Conservation (phyloP, 2,888 invertebrate genomes). For the Crioceris asparagi region DNA sequence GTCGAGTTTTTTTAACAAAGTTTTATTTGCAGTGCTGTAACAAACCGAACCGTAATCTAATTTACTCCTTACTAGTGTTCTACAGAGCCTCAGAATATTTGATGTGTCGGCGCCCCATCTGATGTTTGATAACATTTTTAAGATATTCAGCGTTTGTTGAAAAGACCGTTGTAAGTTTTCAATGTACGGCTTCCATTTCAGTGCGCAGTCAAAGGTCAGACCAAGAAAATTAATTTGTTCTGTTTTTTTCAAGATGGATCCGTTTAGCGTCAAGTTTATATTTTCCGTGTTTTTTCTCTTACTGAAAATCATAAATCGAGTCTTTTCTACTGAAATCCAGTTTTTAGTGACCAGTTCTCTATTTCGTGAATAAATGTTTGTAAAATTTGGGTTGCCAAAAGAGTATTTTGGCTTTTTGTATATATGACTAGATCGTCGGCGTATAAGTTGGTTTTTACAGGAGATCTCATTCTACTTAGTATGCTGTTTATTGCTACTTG, state of each 20-base stretch:
- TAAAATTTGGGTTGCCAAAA: background rate
- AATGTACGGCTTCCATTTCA: constrained; percentile 3
- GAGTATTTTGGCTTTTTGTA: too few relatives aligned
- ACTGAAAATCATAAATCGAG: background rate
- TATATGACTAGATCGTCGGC: too few relatives aligned
- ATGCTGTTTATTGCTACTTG: background rate
- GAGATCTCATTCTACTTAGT: background rate
- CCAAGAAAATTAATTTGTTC: constrained; percentile 2
- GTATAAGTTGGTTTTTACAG: background rate
- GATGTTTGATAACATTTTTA: constrained; percentile 2
- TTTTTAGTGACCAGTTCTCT: background rate
- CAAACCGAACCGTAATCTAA: constrained; percentile 2
- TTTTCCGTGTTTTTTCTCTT: background rate
- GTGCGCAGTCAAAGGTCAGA: constrained; percentile 4
- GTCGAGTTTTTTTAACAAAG: constrained; percentile 3
- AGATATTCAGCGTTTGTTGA: background rate
- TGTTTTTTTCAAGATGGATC: background rate
- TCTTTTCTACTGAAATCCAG: too few relatives aligned
- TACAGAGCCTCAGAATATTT: constrained; percentile 1
- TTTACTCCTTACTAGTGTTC: constrained; percentile 1
- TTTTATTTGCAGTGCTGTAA: constrained; percentile 5
- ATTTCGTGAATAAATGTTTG: background rate
- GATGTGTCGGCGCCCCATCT: constrained; percentile 4
- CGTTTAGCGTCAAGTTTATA: background rate
- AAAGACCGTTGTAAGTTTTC: background rate